Base-by-base conservation (phyloP, 92 coral and sea anemone genomes). In the Porites cylindrica region DNA sequence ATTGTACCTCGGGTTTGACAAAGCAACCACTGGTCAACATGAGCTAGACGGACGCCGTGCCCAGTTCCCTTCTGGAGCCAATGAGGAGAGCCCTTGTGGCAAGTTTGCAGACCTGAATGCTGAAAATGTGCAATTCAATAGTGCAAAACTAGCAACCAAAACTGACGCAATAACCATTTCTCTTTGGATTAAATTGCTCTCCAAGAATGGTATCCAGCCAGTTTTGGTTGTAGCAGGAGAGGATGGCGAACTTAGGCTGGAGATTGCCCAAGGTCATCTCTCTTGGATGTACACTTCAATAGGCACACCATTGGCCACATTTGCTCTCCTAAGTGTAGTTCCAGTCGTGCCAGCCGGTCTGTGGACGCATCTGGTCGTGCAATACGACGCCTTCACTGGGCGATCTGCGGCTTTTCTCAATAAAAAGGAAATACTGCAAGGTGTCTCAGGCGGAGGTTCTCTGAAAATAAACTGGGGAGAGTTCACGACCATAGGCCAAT, bases 331-430 rank as follows among this genome's bases (percentile, higher is more conserved):
- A 68, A 85, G 82, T 70, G 38, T 8, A 13, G 54, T 13, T 4
- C 70, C 70, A 56, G 75, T 63, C 18, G 59, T 84, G 51, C 23
- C 79, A 4, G 71, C 66, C 60, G 20, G 79, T 10, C 1, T 43
- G 32, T 89, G 93, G 93, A 86, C 82, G 1, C 93, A 90, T 59
- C 47, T 90, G 24, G 91, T 81, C 23, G 91, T 85, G 5, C 86
- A 70, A 70, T 90, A 90, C 66, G 85, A 86, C 70, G 75, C 93
- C n/a, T 47, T 60, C 20, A 73, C 63, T 51, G 65, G 62, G 19
- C 61, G 56, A n/a, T 81, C 91, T 38, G 72, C 78, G 64, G 82
- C 80, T 51, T 90, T 76, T 63, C 50, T 90, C 59, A 82, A 90
- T 64, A 87, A 91, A 26, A 52, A 66, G 51, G 58, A 75, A 66